Evolutionary conservation across 2,888 invertebrate species (phyloP), one percentile per base, ranked within the genome.

Genomic region (Apocheima hispidaria): DNA sequence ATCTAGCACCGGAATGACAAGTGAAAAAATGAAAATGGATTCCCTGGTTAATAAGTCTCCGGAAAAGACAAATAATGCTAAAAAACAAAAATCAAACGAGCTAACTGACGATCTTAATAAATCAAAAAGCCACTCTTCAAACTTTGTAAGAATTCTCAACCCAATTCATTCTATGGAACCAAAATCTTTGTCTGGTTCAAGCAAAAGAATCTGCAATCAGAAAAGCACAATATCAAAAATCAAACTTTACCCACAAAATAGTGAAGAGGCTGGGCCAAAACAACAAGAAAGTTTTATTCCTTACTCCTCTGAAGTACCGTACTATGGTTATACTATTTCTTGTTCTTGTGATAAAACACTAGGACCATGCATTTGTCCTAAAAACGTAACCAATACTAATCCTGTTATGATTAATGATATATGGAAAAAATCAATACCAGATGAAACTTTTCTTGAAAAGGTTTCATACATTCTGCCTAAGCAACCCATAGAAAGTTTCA

Each of bases 281-380:
- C n/a, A 38, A 28, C 1, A 28, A 20, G 36, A 61, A 36, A 41
- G 35, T 23, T 4, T 52, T 18, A 10, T 5, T 5, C 5, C 7
- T 2, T 14, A 21, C 9, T 54, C 40, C 43, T 1, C 28, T 35
- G 21, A 54, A 5, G 50, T 57, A 6, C 82, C 85, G 33, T 85
- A 86, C 60, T 73, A 85, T 56, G 87, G 86, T 6, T 84, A 73
- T 55, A 91, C 88, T 4, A 65, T 88, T 30, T 79, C 85, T 61
- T 87, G 87, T 73, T 71, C 79, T 51, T 88, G 88, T 66, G 76
- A 84, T 43, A 60, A 57, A 52, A 68, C 70, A 40, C 64, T 87
- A 44, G 84, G 81, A 21, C 50, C 72, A 2, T 87, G 87, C 65
- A 57, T 75, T 44, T 88, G 90, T 63, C 72, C 77, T 35, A 90